Evolutionary conservation across 2,113 vertebrate genomes (phyloP).

Genomic region (Pyxicephalus adspersus): DNA sequence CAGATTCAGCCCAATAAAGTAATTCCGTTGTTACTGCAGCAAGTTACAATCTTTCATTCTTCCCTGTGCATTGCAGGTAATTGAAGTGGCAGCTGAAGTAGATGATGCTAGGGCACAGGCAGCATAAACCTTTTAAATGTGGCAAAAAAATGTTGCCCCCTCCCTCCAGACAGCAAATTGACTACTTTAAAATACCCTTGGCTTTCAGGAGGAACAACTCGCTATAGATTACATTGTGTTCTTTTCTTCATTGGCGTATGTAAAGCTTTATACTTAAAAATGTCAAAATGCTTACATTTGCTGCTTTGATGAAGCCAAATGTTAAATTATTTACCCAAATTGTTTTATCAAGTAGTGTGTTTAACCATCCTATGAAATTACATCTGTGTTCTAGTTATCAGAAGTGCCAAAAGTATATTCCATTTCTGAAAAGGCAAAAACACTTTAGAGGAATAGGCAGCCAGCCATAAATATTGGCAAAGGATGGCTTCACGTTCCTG

Average conservation of each 20-base stretch:
- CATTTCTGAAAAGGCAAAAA: constrained; percentile 25
- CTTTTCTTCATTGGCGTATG: background rate
- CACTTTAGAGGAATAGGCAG: constrained; percentile 38
- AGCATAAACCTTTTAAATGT: too few relatives aligned
- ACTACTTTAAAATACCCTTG: too few relatives aligned
- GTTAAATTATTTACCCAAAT: constrained; percentile 46
- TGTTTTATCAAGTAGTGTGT: constrained; percentile 37
- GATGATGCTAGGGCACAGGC: too few relatives aligned
- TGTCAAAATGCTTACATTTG: background rate
- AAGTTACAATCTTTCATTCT: too few relatives aligned
- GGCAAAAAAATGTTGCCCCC: too few relatives aligned
- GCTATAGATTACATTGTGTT: too few relatives aligned
- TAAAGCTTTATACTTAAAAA: constrained; percentile 23
- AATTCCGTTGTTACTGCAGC: too few relatives aligned
- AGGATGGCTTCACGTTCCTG: constrained; percentile 31
- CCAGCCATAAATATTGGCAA: constrained; percentile 44
- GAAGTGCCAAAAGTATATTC: constrained; percentile 43
- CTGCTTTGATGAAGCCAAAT: constrained; percentile 19
- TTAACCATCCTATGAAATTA: constrained; percentile 30
- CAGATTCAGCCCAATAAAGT: too few relatives aligned
- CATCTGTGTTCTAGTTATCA: constrained; percentile 39
- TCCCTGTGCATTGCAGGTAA: too few relatives aligned
- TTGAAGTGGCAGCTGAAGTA: too few relatives aligned
- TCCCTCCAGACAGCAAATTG: too few relatives aligned
- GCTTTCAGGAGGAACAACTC: too few relatives aligned